Percentiles rank a stretch among this genome's conserved stretches.
Conservation (phyloP, 2,113 vertebrate genomes). For the Xenotilapia leptura region DNA sequence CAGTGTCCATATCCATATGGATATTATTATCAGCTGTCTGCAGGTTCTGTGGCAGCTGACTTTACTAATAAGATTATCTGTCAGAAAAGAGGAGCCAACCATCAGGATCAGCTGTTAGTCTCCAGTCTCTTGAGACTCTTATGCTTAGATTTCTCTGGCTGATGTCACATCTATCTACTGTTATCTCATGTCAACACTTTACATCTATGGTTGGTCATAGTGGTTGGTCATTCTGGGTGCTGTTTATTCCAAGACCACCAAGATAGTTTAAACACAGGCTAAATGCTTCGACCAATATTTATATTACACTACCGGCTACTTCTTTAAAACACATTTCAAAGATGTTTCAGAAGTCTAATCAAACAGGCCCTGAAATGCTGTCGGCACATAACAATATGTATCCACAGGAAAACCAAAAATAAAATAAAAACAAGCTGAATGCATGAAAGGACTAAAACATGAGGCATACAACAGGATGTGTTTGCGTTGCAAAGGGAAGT, state of each 20-base stretch:
- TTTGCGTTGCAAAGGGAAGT: not conserved
- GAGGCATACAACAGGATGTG: not conserved
- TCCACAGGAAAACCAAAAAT: accelerated
- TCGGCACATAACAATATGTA: not conserved
- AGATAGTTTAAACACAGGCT: not conserved
- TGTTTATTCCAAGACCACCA: not conserved
- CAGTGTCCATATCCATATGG: not conserved
- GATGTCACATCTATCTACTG: not conserved
- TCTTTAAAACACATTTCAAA: not conserved
- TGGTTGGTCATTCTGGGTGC: not conserved
- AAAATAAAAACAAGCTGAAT: not conserved
- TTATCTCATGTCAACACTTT: not conserved
- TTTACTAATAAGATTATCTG: not conserved
- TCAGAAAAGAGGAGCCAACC: not conserved
- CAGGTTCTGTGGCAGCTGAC: not conserved
- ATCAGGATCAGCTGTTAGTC: not conserved
- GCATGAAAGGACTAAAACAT: not conserved
- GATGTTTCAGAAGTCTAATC: not conserved
- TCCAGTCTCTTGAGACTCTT: not conserved
- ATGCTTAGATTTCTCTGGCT: not conserved
- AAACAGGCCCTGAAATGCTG: not conserved
- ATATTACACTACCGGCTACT: not conserved
- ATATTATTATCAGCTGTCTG: not conserved
- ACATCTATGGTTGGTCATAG: not conserved
- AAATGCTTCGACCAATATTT: not conserved